These are phyloP conservation scores for Ladona fulva DNA, from an alignment of 1,140 invertebrate genomes.

Conservation along the genomic window DNA sequence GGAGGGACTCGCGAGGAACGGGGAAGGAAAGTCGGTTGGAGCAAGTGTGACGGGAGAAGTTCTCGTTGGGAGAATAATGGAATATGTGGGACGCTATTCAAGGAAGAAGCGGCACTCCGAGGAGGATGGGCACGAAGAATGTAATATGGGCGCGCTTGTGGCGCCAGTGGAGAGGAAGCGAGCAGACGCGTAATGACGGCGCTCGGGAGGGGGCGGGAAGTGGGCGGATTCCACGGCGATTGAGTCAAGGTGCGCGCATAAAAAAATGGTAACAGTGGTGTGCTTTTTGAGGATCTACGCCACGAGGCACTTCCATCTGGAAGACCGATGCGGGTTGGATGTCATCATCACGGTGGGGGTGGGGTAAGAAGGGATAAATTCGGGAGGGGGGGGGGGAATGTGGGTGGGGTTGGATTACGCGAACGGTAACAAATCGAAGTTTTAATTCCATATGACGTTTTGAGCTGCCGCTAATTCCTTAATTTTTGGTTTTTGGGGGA, in stretches of 20 bases:
- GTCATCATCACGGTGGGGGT: not conserved
- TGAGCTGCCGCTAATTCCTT: not conserved
- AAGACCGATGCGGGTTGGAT: not conserved
- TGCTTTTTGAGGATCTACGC: not conserved
- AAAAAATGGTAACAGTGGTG: not conserved
- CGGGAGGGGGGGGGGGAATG: not conserved
- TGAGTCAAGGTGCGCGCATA: not conserved
- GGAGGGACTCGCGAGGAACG: not conserved
- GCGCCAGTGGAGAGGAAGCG: not conserved
- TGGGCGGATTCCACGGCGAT: not conserved
- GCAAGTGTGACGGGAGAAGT: not conserved
- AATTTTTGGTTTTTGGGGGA: conserved; percentile 1
- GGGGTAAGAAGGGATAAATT: not conserved
- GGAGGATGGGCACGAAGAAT: not conserved
- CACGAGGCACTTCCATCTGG: not conserved
- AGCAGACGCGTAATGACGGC: not conserved
- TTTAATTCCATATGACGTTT: not conserved
- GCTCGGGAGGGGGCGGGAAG: not conserved
- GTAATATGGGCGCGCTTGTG: not conserved
- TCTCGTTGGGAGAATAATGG: not conserved
- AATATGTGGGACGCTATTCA: not conserved
- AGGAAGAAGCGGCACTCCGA: not conserved
- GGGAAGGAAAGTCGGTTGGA: not conserved
- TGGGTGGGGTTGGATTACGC: not conserved
- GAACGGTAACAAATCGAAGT: not conserved